phyloP scores from a whole-genome alignment of 2,888 invertebrate genomes.

The Argyra leucocephala region DNA sequence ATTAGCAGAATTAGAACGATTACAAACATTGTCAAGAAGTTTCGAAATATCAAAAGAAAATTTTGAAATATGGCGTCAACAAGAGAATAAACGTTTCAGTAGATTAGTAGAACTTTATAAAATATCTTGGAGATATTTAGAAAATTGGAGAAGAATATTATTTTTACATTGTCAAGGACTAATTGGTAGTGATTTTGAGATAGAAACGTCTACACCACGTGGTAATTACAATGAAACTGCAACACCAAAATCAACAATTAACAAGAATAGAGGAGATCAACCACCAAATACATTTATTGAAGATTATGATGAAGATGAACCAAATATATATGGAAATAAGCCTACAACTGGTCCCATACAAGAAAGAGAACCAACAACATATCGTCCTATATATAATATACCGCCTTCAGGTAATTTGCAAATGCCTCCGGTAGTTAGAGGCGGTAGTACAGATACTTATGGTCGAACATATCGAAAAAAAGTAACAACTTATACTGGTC shows the following conservation, averaged over 20 bases:
- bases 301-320: slow-evolving; percentile 34
- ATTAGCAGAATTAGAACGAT: slow-evolving; percentile 32
- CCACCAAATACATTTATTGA: slow-evolving; percentile 39
- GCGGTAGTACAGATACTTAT: slow-evolving; percentile 22
- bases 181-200: slow-evolving; percentile 28
- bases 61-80: slow-evolving; percentile 28
- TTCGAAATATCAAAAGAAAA: slow-evolving; percentile 27
- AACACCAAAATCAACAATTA: slow-evolving; percentile 28
- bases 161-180: slow-evolving; percentile 35
- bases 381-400: slow-evolving; percentile 17
- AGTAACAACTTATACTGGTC: slow-evolving; percentile 24
- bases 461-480: slow-evolving; percentile 27
- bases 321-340: slow-evolving; percentile 32
- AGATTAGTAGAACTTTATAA: slow-evolving; percentile 27
- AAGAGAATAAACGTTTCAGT: slow-evolving; percentile 28
- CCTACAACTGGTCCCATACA: slow-evolving; percentile 18
- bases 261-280: slow-evolving; percentile 41
- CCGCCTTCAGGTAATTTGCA: slow-evolving; percentile 12
- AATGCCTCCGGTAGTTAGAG: slow-evolving; percentile 14
- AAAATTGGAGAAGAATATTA: slow-evolving; percentile 34
- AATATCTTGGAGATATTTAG: slow-evolving; percentile 28
- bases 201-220: slow-evolving; percentile 26
- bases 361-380: slow-evolving; percentile 20
- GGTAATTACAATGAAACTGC: slow-evolving; percentile 23
- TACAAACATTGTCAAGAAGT: slow-evolving; percentile 33